Percentiles rank a stretch among this genome's conserved stretches.
Conservation (phyloP, 1,140 invertebrate genomes). For the Melipona quadrifasciata region DNA sequence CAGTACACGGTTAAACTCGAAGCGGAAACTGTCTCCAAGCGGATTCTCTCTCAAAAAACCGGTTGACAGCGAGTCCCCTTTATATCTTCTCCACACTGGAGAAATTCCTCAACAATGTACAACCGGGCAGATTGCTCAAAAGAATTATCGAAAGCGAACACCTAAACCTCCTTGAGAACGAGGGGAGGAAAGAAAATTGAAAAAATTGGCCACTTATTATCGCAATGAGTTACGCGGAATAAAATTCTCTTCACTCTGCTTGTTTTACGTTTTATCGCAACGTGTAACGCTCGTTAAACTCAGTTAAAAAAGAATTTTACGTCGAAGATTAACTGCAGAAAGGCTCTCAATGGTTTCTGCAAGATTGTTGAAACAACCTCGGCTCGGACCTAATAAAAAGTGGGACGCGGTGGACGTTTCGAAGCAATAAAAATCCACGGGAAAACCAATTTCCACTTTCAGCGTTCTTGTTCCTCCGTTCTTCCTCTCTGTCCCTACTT, state of each 20-base stretch:
- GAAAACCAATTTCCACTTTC: not conserved
- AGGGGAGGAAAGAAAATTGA: not conserved
- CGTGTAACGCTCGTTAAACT: not conserved
- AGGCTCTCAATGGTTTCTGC: not conserved
- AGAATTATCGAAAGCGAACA: not conserved
- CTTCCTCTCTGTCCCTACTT: too few species aligned
- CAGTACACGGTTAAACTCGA: too few species aligned
- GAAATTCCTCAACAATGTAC: not conserved
- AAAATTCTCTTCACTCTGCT: not conserved
- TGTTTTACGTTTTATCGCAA: not conserved
- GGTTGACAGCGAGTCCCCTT: not conserved
- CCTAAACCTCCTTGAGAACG: not conserved
- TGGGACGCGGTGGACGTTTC: not conserved
- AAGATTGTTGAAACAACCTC: not conserved
- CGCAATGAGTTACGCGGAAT: too few species aligned
- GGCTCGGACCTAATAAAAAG: not conserved
- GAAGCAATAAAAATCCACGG: not conserved
- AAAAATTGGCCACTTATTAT: not conserved
- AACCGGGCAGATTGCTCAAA: not conserved
- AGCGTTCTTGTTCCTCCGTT: not conserved
- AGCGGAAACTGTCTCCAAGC: too few species aligned
- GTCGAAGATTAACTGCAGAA: not conserved
- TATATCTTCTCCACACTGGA: not conserved
- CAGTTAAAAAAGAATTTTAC: not conserved
- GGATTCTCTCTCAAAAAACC: too few species aligned